Evolutionary conservation across 23 tunicate genomes (phyloP).

Genomic region (Phallusia fumigata): DNA sequence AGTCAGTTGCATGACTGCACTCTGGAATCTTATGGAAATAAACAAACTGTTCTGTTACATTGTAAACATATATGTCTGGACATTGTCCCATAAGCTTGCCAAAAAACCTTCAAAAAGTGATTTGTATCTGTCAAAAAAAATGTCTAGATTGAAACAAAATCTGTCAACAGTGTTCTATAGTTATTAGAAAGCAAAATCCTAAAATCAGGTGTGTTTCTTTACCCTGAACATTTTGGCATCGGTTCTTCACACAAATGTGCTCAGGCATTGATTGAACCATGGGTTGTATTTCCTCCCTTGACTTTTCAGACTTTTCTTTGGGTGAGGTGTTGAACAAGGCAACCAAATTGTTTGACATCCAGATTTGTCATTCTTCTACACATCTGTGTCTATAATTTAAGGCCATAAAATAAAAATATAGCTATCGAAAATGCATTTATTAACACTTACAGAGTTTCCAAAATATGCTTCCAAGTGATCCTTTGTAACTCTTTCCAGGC

Average conservation of each 20-base stretch:
- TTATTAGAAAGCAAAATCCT: no score
- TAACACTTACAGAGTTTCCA: background rate
- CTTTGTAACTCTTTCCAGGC: background rate
- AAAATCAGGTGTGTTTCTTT: no score
- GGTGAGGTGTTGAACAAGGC: background rate
- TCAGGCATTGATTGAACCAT: background rate
- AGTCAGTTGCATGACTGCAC: no score
- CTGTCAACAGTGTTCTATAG: no score
- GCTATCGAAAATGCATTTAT: background rate
- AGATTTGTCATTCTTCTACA: background rate
- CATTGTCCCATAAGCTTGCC: no score
- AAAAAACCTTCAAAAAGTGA: no score
- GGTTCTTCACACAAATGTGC: background rate
- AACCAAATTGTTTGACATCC: background rate
- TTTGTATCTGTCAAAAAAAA: no score
- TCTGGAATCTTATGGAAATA: no score
- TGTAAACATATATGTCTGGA: no score
- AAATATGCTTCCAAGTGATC: background rate
- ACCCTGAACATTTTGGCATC: background rate
- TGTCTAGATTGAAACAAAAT: no score
- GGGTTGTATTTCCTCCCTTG: background rate
- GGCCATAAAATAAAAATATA: background rate
- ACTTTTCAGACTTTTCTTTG: background rate
- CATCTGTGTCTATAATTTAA: background rate
- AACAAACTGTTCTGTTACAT: no score